Evolutionary conservation across 2,113 vertebrate genomes (phyloP).

Genomic region (Thermophis baileyi): DNA sequence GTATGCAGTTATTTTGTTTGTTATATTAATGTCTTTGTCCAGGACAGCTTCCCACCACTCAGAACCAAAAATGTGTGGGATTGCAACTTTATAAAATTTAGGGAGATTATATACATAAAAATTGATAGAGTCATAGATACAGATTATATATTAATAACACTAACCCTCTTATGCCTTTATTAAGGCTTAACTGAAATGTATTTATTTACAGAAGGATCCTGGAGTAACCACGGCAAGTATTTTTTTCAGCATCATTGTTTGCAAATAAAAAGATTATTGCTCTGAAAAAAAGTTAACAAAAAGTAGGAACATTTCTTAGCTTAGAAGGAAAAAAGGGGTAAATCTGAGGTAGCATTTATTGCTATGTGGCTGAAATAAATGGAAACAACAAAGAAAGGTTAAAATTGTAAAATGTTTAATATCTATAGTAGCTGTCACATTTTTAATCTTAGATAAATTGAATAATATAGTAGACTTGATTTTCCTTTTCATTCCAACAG

Average conservation of each 20-base stretch:
- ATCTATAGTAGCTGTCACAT: neutral
- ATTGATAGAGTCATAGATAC: neutral
- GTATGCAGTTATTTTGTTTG: neutral
- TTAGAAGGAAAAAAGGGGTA: neutral
- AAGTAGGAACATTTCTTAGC: neutral
- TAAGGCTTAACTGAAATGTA: neutral
- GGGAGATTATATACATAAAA: neutral
- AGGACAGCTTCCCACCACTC: neutral
- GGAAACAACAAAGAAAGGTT: neutral
- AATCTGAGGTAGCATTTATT: neutral
- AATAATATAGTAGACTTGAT: neutral
- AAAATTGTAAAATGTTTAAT: neutral
- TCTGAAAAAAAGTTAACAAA: neutral
- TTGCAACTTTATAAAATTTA: neutral
- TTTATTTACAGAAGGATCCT: neutral
- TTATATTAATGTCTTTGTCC: neutral
- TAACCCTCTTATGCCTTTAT: too few relatives aligned
- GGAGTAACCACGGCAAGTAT: neutral
- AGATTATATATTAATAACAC: neutral
- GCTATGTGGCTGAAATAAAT: neutral
- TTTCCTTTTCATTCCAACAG: slow-evolving; percentile 57
- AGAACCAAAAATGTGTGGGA: neutral
- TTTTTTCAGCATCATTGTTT: neutral
- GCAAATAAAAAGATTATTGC: neutral
- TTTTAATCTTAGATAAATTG: rapidly evolving